Percentiles rank a stretch among this genome's conserved stretches.
Evolutionary conservation across 2,888 invertebrate genomes (phyloP).

Genomic region (Eledona agricola): DNA sequence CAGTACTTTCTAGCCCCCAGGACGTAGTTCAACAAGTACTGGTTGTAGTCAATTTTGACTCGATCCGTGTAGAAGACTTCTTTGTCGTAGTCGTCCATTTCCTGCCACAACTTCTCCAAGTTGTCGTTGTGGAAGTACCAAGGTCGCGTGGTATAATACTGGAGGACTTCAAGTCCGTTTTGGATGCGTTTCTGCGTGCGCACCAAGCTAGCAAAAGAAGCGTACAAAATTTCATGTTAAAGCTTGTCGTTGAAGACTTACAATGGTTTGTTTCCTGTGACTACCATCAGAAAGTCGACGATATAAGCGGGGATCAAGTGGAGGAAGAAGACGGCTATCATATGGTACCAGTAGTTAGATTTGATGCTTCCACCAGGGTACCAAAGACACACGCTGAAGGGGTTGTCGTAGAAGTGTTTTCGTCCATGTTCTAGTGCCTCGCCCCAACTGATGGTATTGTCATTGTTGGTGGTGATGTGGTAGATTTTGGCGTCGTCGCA

Average conservation of each 20-base stretch:
- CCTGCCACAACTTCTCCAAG: slow-evolving; percentile 65
- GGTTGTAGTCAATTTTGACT: slow-evolving; percentile 68
- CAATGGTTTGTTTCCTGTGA: slow-evolving; percentile 81
- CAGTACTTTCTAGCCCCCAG: slow-evolving; percentile 86
- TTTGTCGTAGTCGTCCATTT: slow-evolving; percentile 66
- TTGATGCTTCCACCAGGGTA: slow-evolving; percentile 81
- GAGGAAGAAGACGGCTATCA: slow-evolving; percentile 73
- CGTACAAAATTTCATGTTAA: neutral
- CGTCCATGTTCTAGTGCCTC: slow-evolving; percentile 75
- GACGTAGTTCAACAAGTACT: slow-evolving; percentile 76
- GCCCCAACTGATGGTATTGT: slow-evolving; percentile 78
- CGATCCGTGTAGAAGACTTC: slow-evolving; percentile 69
- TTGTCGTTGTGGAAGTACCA: slow-evolving; percentile 81
- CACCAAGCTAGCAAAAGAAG: slow-evolving; percentile 65
- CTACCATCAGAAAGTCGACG: slow-evolving; percentile 73
- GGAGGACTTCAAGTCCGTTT: slow-evolving; percentile 72
- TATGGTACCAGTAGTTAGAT: slow-evolving; percentile 72
- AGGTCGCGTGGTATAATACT: slow-evolving; percentile 82
- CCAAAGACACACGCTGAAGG: slow-evolving; percentile 81
- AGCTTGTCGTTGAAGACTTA: slow-evolving; percentile 63
- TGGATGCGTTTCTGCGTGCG: slow-evolving; percentile 70
- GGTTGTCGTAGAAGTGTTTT: slow-evolving; percentile 71
- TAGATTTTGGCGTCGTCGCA: slow-evolving; percentile 52
- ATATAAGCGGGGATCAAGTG: slow-evolving; percentile 82
- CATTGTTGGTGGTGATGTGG: slow-evolving; percentile 54